Conservation (phyloP, 1,140 invertebrate species). For the Cotesia typhae region DNA sequence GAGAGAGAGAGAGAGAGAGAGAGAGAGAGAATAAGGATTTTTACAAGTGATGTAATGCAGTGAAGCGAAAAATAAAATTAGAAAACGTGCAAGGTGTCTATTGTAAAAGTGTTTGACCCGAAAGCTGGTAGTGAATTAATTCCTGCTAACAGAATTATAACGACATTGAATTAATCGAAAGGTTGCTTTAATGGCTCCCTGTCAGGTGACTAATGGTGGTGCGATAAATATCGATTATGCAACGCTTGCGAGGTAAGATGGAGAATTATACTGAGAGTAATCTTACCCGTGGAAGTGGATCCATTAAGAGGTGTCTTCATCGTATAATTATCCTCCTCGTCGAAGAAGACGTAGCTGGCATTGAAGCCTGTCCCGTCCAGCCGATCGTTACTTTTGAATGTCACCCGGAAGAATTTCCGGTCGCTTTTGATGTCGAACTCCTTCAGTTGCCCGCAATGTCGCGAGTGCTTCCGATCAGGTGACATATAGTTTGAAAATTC, state of each 20-base stretch:
- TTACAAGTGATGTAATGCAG: too few relatives aligned
- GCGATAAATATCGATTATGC: background rate
- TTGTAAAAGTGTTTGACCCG: too few relatives aligned
- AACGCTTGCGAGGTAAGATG: background rate
- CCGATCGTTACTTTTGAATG: constrained; percentile 91
- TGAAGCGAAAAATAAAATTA: too few relatives aligned
- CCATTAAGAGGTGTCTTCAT: constrained; percentile 56
- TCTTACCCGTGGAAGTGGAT: constrained; percentile 43
- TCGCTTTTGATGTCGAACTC: constrained; percentile 87
- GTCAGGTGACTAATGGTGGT: too few relatives aligned
- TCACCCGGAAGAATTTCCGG: constrained; percentile 91
- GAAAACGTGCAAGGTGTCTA: too few relatives aligned
- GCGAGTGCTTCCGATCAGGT: constrained; percentile 83
- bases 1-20: too few relatives aligned
- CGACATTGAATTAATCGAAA: too few relatives aligned
- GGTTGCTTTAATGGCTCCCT: too few relatives aligned
- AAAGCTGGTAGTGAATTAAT: too few relatives aligned
- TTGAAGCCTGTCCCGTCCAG: constrained; percentile 94
- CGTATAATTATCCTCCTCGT: constrained; percentile 62
- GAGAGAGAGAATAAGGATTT: too few relatives aligned
- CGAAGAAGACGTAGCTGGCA: constrained; percentile 85
- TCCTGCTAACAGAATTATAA: too few relatives aligned
- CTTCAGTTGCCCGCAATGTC: constrained; percentile 85
- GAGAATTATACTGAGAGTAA: background rate
- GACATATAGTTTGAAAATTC: constrained; percentile 94